Conservation (phyloP, 2,888 invertebrate genomes). For the Ophioninae sp. region DNA sequence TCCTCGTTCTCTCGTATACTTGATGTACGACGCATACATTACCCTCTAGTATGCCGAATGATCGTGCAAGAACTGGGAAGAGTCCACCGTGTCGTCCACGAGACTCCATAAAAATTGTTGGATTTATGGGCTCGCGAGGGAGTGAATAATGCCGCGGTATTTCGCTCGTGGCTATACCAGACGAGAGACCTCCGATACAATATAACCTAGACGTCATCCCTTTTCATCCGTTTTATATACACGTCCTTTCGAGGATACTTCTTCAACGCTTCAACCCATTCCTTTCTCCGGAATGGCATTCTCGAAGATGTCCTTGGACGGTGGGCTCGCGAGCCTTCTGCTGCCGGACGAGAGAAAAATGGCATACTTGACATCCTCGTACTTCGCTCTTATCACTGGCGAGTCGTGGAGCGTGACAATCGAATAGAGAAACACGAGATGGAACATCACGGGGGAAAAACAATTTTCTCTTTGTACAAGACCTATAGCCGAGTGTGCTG, state of each 20-base stretch:
- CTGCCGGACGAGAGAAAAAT: too few relatives aligned
- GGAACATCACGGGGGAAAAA: too few relatives aligned
- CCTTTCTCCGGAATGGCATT: not conserved
- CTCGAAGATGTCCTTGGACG: not conserved
- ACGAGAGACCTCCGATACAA: slow-evolving; percentile 39
- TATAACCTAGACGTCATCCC: slow-evolving; percentile 23
- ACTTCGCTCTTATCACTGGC: too few relatives aligned
- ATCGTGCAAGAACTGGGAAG: slow-evolving; percentile 27
- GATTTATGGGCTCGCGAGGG: slow-evolving; percentile 68
- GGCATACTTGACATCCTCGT: too few relatives aligned
- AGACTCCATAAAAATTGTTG: slow-evolving; percentile 70
- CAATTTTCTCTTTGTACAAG: too few relatives aligned
- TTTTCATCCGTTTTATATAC: slow-evolving; percentile 16
- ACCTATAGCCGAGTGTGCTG: too few relatives aligned
- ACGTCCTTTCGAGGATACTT: slow-evolving; percentile 4
- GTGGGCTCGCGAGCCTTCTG: too few relatives aligned
- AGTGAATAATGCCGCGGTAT: slow-evolving; percentile 62
- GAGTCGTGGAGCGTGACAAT: too few relatives aligned
- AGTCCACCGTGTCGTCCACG: slow-evolving; percentile 34
- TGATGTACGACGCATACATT: not conserved
- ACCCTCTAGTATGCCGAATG: slow-evolving; percentile 12
- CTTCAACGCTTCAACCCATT: slow-evolving; percentile 1
- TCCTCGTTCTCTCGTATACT: not conserved
- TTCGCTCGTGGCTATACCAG: slow-evolving; percentile 57
- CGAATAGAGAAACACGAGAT: too few relatives aligned